Evolutionary conservation across 2,888 invertebrate species (phyloP).

Genomic region (Polia nebulosa): DNA sequence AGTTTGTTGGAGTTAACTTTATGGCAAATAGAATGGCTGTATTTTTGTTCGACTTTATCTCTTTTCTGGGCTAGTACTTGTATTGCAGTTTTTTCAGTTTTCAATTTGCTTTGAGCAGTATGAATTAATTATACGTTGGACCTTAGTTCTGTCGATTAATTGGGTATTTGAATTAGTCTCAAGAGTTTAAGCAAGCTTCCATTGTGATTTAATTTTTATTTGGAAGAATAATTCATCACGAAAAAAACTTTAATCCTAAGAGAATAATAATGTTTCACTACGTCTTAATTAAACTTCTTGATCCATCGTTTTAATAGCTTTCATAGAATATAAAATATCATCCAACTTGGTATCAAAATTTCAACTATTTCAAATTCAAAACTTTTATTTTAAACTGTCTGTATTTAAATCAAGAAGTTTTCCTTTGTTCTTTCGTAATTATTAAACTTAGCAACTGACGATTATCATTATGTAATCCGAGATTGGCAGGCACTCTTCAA

Average conservation of each 20-base stretch:
- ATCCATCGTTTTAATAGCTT: slow-evolving; percentile 31
- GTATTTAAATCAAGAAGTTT: slow-evolving; percentile 58
- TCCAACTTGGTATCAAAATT: slow-evolving; percentile 39
- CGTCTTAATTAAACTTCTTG: slow-evolving; percentile 34
- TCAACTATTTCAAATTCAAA: slow-evolving; percentile 55
- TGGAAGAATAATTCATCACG: neutral
- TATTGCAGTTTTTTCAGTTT: neutral
- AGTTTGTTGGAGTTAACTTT: slow-evolving; percentile 31
- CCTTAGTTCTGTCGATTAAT: neutral
- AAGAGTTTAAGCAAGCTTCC: neutral
- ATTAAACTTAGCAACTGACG: slow-evolving; percentile 63
- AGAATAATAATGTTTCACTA: slow-evolving; percentile 11
- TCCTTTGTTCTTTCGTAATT: slow-evolving; percentile 62
- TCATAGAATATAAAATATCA: slow-evolving; percentile 31
- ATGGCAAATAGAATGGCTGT: slow-evolving; percentile 3
- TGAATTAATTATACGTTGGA: neutral
- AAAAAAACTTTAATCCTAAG: neutral
- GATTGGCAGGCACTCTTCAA: slow-evolving; percentile 53
- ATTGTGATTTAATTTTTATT: neutral
- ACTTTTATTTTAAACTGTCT: slow-evolving; percentile 55
- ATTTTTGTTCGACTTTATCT: slow-evolving; percentile 10
- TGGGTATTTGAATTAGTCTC: neutral
- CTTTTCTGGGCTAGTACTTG: slow-evolving; percentile 6
- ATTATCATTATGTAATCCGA: slow-evolving; percentile 63
- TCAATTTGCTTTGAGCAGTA: neutral